These are phyloP conservation scores for Diarsia brunnea DNA, from an alignment of 2,888 invertebrate genomes.

Conservation along the genomic window DNA sequence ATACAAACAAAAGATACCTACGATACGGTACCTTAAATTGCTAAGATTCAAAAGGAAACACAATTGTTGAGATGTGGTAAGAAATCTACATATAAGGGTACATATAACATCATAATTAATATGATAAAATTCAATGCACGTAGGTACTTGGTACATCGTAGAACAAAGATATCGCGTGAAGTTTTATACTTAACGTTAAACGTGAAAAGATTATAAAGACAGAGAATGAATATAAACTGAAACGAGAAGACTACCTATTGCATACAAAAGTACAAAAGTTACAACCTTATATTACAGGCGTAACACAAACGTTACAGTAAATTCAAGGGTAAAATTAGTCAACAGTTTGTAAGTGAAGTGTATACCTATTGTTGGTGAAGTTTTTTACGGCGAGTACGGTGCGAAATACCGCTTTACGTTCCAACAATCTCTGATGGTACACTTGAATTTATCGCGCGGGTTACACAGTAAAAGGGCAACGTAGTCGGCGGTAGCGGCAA, in stretches of 20 bases:
- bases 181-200: conserved; percentile 60
- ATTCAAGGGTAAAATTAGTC: conserved; percentile 63
- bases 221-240: conserved; percentile 47
- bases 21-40: conserved; percentile 13
- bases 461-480: conserved; percentile 79
- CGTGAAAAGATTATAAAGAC: conserved; percentile 63
- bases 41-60: conserved; percentile 12
- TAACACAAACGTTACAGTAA: conserved; percentile 47
- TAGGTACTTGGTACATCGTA: conserved; percentile 40
- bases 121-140: conserved; percentile 54
- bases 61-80: neutral
- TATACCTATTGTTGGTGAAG: conserved; percentile 64
- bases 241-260: conserved; percentile 30
- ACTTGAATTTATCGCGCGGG: conserved; percentile 83
- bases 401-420: conserved; percentile 71
- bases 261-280: conserved; percentile 44
- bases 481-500: conserved; percentile 74
- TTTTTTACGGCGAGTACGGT: conserved; percentile 67
- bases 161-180: conserved; percentile 51
- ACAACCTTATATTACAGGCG: conserved; percentile 43
- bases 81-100: neutral
- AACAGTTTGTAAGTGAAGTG: conserved; percentile 61
- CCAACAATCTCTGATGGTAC: conserved; percentile 81
- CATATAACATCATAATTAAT: conserved; percentile 33
- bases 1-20: conserved; percentile 4